phyloP scores from a whole-genome alignment of 1,140 invertebrate species.

The Pachypsylla venusta region DNA sequence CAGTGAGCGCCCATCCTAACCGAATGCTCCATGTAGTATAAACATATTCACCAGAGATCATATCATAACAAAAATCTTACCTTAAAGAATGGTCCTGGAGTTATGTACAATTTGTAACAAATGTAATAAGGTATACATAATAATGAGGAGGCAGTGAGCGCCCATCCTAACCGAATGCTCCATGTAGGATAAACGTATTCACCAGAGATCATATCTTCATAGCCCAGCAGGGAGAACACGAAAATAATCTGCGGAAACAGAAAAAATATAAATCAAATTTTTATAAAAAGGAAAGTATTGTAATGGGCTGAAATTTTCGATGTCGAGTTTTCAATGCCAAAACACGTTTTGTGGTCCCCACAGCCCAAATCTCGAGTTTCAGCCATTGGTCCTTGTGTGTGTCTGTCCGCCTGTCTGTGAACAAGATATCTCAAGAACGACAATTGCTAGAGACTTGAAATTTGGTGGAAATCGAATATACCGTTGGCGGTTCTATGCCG shows the following conservation, averaged over 20 bases:
- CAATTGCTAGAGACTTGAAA: too few relatives aligned
- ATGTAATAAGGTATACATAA: conserved; percentile 51
- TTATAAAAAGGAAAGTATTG: too few relatives aligned
- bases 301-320: too few relatives aligned
- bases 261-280: too few relatives aligned
- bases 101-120: conserved; percentile 39
- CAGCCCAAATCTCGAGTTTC: too few relatives aligned
- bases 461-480: too few relatives aligned
- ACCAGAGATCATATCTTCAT: conserved; percentile 45
- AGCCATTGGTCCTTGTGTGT: too few relatives aligned
- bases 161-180: conserved; percentile 53
- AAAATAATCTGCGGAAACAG: conserved; percentile 61
- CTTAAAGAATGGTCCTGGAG: conserved; percentile 37
- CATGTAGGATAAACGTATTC: conserved; percentile 49
- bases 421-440: too few relatives aligned
- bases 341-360: too few relatives aligned
- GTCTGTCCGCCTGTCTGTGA: too few relatives aligned
- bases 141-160: conserved; percentile 52
- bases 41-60: conserved; percentile 43
- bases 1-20: conserved; percentile 53
- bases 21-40: conserved; percentile 52
- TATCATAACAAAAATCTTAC: conserved; percentile 35
- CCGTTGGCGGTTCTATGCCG: too few relatives aligned
- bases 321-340: too few relatives aligned
- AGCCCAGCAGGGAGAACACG: conserved; percentile 45